Conservation (phyloP, 1,140 invertebrate genomes). For the Pseudomyrmex dendroicus region DNA sequence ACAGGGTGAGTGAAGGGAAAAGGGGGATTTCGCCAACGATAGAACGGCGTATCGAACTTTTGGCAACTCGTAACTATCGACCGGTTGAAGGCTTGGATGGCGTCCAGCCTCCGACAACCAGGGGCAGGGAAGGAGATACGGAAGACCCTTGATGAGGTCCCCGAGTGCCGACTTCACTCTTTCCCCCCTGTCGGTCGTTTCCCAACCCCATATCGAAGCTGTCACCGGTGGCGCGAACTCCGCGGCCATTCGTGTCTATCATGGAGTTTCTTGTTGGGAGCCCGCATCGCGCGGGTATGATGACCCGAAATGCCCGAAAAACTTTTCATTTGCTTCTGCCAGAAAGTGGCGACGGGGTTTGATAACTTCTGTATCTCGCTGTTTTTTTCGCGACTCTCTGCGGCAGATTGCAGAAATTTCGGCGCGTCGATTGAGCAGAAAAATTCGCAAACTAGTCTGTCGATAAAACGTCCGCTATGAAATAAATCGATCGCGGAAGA, state of each 20-base stretch:
- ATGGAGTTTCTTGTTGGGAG: conserved; percentile 43
- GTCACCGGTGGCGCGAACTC: conserved; percentile 34
- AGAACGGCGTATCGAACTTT: conserved; percentile 74
- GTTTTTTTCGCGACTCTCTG: neutral
- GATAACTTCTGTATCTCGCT: conserved; percentile 2
- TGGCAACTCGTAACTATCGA: conserved; percentile 75
- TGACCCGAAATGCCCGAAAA: conserved; percentile 1
- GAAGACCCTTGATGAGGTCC: conserved; percentile 64
- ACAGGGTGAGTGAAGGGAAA: neutral
- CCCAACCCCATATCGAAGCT: conserved; percentile 27
- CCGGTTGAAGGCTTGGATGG: conserved; percentile 53
- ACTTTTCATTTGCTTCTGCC: conserved; percentile 35
- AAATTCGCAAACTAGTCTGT: neutral
- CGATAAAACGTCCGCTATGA: neutral
- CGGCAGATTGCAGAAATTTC: neutral
- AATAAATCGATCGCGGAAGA: neutral
- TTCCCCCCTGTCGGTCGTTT: conserved; percentile 9
- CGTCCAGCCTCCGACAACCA: conserved; percentile 59
- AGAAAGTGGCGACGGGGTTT: conserved; percentile 1
- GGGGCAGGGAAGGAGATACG: neutral
- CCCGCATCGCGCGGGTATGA: neutral
- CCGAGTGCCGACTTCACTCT: conserved; percentile 47
- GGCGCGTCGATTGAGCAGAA: neutral
- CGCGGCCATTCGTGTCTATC: conserved; percentile 40
- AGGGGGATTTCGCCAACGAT: conserved; percentile 35